Percentiles rank a stretch among this genome's conserved stretches.
phyloP scores from a whole-genome alignment of 2,888 invertebrate species.

The Pedicia rivosa region DNA sequence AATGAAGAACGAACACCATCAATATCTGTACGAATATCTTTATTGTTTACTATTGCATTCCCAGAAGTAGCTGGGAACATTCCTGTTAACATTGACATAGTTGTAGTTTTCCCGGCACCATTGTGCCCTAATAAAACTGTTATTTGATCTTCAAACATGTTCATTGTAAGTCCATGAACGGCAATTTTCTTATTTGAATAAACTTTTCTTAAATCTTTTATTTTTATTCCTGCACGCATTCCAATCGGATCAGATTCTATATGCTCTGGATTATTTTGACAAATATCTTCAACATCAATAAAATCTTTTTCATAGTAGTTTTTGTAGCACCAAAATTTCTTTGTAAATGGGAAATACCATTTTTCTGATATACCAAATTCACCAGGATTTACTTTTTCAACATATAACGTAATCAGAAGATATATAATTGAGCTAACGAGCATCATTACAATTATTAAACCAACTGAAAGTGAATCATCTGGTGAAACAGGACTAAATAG shows the following conservation, averaged over 20 bases:
- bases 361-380: constrained; percentile 67
- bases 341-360: constrained; percentile 63
- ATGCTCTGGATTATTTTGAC: constrained; percentile 9
- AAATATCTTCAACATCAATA: constrained; percentile 17
- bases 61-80: constrained; percentile 52
- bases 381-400: constrained; percentile 77
- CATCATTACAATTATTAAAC: constrained; percentile 55
- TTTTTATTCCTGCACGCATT: constrained; percentile 34
- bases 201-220: constrained; percentile 45
- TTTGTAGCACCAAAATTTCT: constrained; percentile 35
- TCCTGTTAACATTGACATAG: constrained; percentile 83
- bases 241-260: constrained; percentile 33
- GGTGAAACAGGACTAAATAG: constrained; percentile 43
- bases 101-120: constrained; percentile 88
- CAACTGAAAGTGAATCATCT: constrained; percentile 52
- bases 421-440: constrained; percentile 44
- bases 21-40: constrained; percentile 48
- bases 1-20: constrained; percentile 48
- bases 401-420: constrained; percentile 60
- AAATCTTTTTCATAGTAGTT: constrained; percentile 12
- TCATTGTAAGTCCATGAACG: constrained; percentile 53
- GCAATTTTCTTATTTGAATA: constrained; percentile 37
- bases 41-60: constrained; percentile 52
- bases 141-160: constrained; percentile 79
- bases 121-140: constrained; percentile 65